Evolutionary conservation across 2,797 vertebrate species (phyloP), one percentile per base, ranked within the genome.

Genomic region (Pangasius macronema): DNA sequence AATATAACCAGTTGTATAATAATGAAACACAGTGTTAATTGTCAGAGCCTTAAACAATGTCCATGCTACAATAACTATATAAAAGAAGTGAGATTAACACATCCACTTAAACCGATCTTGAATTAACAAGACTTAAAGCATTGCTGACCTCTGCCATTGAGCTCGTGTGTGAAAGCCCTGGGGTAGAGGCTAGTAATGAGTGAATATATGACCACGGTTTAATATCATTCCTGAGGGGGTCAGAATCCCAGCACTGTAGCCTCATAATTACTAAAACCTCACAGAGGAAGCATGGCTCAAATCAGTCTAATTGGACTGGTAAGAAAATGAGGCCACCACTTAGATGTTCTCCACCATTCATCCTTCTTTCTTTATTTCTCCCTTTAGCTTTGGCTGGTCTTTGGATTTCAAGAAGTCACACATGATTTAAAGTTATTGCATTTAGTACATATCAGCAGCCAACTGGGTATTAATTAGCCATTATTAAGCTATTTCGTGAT

Each of bases 101-200:
- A 89, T 91, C 85, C 65, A 68, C 81, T 91, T 88, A 89, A 88
- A 89, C 73, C 87, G 87, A 88, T 90, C 84, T 89, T 82, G 87
- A 89, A 89, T 87, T 89, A 91, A 91, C 90, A 89, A 91, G 87
- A 89, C 87, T 88, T 87, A 87, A 85, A 75, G 86, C 88, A 91
- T 82, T 65, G 83, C 84, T 87, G 83, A 88, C 87, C 87, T 72
- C 57, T 91, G 87, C 85, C 89, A 88, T 30, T 76, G 86, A 86
- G 88, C 93, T 96, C 92, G 93, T 93, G 91, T 95, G 92, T 93
- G 93, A 92, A 95, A 93, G 92, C 94, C 94, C 95, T 80, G 63
- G 85, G 84, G 84, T 91, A 82, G 87, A 88, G 90, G 84, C 83
- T 86, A 86, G 89, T 94, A 96, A 95, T 91, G 88, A 90, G 86